Base-by-base conservation (phyloP, 1,140 invertebrate species). In the Brachionus rotundiformis region DNA sequence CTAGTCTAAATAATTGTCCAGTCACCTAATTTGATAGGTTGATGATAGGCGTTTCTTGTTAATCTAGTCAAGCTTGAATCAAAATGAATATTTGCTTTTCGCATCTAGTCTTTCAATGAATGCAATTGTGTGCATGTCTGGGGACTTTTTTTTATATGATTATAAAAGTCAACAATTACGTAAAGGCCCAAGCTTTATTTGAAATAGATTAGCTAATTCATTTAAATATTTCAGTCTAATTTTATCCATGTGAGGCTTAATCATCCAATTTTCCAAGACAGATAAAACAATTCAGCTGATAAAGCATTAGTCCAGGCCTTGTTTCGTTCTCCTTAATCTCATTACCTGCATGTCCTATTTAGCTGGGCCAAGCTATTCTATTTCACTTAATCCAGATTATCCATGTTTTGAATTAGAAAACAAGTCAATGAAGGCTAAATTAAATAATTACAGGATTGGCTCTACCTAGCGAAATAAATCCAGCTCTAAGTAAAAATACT, bases 1-100 rank as follows among this genome's bases (percentile, higher is more conserved):
- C 63, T 68, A 68, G 63, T 68, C 33, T 68, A 68, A 68, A 68
- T 68, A 68, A 68, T 68, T 68, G 63, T 68, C 63, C 63, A 39
- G 63, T 68, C 63, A 68, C 33, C 33, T 39, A 68, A 68, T 68
- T 68, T 68, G 63, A 68, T 68, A 68, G 33, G 63, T 36, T 4
- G 29, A 36, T n/a, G 16, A 33, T 19, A 36, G 63, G 63, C 63
- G 63, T 68, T 68, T 33, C 33, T 68, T 68, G 63, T 68, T 36
- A 68, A 33, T 33, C n/a, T 19, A 33, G 29, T 68, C 63, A 68
- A 41, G 63, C 63, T 19, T 68, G 61, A 63, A 63, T 63, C 11
- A 29, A 68, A 68, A 68, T 19, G 47, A 54, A 33, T 33, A 68
- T 68, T 68, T 36, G 16, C 31, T 68, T 68, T 68, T 33, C 16